Percentiles rank a stretch among this genome's conserved stretches.
Evolutionary conservation across 2,797 vertebrate genomes (phyloP).

Genomic region (Peromyscus eremicus): DNA sequence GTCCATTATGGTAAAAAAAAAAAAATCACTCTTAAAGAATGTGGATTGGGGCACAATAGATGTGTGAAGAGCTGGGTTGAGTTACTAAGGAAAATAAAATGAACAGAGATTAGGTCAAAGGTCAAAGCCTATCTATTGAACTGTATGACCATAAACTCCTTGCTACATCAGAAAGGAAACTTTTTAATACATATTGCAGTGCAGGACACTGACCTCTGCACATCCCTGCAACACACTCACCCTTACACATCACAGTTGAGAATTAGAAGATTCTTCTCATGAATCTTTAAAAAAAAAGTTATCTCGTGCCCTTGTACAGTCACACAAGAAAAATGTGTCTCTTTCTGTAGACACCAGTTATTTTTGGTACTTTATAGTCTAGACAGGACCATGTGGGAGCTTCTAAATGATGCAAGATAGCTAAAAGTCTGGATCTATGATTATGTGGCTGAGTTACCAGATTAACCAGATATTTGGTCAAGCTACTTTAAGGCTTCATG

Average conservation of each 20-base stretch:
- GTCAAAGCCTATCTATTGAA: background rate
- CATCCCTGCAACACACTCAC: background rate
- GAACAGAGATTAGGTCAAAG: background rate
- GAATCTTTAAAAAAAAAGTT: background rate
- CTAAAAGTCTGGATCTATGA: background rate
- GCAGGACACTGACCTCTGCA: background rate
- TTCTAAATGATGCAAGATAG: background rate
- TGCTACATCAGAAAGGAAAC: background rate
- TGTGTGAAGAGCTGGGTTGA: background rate
- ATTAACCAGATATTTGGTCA: background rate
- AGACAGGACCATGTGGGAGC: background rate
- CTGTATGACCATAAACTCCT: background rate
- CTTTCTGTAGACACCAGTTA: background rate
- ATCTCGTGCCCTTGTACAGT: background rate
- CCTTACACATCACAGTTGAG: background rate
- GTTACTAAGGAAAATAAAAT: background rate
- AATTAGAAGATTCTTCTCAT: background rate
- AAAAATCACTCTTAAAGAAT: background rate
- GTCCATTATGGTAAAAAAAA: background rate
- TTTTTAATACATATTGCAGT: background rate
- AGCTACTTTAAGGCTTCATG: background rate
- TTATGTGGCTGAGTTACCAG: background rate
- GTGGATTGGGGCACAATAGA: background rate
- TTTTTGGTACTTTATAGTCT: background rate
- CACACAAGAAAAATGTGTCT: background rate